These are phyloP conservation scores for Chamaea fasciata DNA, from an alignment of 2,113 vertebrate genomes.

Conservation along the genomic window DNA sequence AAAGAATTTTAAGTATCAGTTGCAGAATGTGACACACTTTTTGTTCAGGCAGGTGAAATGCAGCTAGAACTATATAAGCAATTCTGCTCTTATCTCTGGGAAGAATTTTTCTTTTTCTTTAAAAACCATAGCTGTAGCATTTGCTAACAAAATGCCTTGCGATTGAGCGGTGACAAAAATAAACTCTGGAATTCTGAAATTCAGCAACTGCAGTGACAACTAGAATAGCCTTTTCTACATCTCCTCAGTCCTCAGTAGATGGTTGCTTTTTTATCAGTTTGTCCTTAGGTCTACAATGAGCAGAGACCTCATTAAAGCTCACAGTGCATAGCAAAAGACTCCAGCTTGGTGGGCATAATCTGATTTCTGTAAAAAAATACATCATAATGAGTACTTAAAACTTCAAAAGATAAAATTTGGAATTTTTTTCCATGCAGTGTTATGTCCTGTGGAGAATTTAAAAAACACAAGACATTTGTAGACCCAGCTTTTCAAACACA, in stretches of 20 bases:
- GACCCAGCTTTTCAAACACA: neutral
- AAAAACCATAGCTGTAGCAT: neutral
- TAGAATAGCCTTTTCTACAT: neutral
- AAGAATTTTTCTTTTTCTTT: neutral
- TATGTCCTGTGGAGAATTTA: neutral
- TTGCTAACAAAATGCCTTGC: neutral
- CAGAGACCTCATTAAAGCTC: neutral
- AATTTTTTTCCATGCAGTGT: neutral
- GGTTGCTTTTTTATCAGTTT: neutral
- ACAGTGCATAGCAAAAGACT: neutral
- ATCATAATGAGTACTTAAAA: neutral
- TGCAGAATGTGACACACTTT: neutral
- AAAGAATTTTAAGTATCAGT: neutral
- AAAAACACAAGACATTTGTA: neutral
- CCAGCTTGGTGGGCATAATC: neutral
- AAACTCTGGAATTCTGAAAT: neutral
- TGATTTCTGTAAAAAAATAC: neutral
- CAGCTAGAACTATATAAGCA: neutral
- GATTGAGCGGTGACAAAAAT: neutral
- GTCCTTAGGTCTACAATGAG: neutral
- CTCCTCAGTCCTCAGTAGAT: neutral
- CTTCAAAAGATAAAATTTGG: neutral
- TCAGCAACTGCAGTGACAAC: neutral
- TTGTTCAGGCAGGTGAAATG: neutral
- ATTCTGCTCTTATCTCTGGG: neutral